Percentiles rank a stretch among this genome's conserved stretches.
Conservation (phyloP, 2,113 vertebrate species). For the Campylomormyrus tamandua region DNA sequence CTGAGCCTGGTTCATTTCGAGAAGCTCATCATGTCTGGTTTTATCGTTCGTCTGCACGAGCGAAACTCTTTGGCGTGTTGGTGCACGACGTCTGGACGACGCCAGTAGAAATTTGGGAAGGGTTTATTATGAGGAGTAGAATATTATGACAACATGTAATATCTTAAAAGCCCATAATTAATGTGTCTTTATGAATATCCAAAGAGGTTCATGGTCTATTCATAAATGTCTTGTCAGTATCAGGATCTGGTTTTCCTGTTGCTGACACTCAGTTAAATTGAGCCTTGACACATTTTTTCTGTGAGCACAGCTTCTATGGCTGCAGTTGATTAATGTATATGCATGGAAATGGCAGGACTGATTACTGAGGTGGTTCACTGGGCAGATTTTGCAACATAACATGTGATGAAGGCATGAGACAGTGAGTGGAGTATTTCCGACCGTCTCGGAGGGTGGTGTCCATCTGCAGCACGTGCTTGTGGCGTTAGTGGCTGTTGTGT, state of each 20-base stretch:
- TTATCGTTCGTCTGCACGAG: background rate
- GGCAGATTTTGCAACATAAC: background rate
- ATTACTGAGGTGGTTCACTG: background rate
- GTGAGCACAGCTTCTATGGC: background rate
- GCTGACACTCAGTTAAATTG: background rate
- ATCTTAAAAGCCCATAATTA: background rate
- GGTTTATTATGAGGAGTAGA: background rate
- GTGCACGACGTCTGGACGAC: background rate
- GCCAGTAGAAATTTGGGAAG: background rate
- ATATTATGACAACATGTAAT: background rate
- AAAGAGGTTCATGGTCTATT: background rate
- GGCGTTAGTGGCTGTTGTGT: background rate
- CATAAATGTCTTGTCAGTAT: background rate
- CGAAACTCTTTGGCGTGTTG: background rate
- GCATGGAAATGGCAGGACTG: background rate
- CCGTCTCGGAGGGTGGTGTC: background rate
- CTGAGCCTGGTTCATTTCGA: background rate
- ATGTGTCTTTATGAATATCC: background rate
- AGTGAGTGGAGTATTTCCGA: background rate
- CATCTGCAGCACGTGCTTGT: background rate
- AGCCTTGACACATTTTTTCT: background rate
- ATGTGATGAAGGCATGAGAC: constrained; percentile 4
- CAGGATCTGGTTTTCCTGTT: background rate
- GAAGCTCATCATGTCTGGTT: background rate
- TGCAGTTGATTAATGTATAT: background rate